Evolutionary conservation across 2,113 vertebrate species (phyloP), one percentile per base, ranked within the genome.

Genomic region (Mastomys natalensis): DNA sequence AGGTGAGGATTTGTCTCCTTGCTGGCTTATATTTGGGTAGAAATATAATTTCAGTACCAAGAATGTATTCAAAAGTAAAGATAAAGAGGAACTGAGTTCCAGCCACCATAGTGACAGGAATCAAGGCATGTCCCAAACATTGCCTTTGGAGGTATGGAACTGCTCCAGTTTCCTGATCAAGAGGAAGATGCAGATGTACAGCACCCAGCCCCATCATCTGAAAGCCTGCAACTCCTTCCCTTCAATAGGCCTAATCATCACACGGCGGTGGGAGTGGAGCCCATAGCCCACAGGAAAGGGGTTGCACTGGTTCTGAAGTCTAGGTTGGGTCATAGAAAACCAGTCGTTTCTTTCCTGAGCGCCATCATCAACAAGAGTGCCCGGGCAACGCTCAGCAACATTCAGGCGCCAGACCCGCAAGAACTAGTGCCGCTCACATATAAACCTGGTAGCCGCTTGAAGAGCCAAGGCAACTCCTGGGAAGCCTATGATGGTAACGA

Each of bases 301-400:
- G 11, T 24, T 12, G 21, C 3, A 2, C 17, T 82, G 78, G 80
- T 58, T 29, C 76, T 53, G 76, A 53, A 53, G 51, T 17, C 3
- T 34, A 81, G 78, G 58, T 24, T 3, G 3, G 99, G 99, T 94
- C 99, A 99, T 96, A 98, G 99, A 87, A 99, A 99, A 96, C 99
- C 99, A 10, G 98, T 93, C 21, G 98, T 86, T 37, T 98, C 98
- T 6, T 99, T 99, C 0, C 98, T 99, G 95, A 99, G 99, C 95
- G 99, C 99, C 94, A 99, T 99, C 55, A 99, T 99, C 98, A 99
- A 99, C 98, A 99, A 99, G 99, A 99, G 99, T 34, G 98, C 99
- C 0, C 98, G 99, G 5, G 99, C 99, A 93, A 99, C 99, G 1
- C 99, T 99, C 74, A 99, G 97, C 98, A 99, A 99, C 95, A 95